Evolutionary conservation across 2,797 vertebrate species (phyloP).

Genomic region (Myotis planiceps): DNA sequence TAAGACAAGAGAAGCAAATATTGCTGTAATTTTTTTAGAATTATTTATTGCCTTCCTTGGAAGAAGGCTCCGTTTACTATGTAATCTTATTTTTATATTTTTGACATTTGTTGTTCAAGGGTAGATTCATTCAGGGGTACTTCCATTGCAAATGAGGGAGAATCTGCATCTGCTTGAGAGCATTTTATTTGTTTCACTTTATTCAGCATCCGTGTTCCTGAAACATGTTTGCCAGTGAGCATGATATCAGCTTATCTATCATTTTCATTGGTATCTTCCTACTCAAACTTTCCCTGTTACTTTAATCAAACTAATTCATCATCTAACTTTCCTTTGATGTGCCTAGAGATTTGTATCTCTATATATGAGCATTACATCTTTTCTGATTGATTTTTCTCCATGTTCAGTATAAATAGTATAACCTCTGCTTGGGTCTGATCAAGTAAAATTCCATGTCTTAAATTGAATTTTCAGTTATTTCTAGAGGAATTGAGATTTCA

Average conservation of each 20-base stretch:
- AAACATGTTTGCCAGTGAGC: neutral
- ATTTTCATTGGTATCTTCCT: slow-evolving; percentile 18
- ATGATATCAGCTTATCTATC: neutral
- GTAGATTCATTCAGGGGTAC: neutral
- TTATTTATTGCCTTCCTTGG: neutral
- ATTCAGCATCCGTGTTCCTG: neutral
- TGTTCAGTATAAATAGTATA: neutral
- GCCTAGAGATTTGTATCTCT: slow-evolving; percentile 34
- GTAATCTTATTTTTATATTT: neutral
- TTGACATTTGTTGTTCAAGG: neutral
- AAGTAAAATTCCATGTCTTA: slow-evolving; percentile 61
- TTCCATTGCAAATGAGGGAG: neutral
- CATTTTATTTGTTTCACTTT: neutral
- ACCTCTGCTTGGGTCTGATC: slow-evolving; percentile 32
- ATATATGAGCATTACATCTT: neutral
- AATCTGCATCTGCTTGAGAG: neutral
- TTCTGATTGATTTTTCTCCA: slow-evolving; percentile 40
- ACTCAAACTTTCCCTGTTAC: slow-evolving; percentile 33
- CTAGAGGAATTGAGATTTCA: slow-evolving; percentile 55
- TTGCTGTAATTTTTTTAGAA: neutral
- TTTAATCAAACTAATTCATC: slow-evolving; percentile 68
- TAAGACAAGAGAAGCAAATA: neutral
- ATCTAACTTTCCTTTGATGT: slow-evolving; percentile 30
- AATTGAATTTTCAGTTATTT: slow-evolving; percentile 66
- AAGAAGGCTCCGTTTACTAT: neutral